Evolutionary conservation across 2,797 vertebrate species (phyloP), one percentile per base, ranked within the genome.

Genomic region (Enteromius thamalakanensis): DNA sequence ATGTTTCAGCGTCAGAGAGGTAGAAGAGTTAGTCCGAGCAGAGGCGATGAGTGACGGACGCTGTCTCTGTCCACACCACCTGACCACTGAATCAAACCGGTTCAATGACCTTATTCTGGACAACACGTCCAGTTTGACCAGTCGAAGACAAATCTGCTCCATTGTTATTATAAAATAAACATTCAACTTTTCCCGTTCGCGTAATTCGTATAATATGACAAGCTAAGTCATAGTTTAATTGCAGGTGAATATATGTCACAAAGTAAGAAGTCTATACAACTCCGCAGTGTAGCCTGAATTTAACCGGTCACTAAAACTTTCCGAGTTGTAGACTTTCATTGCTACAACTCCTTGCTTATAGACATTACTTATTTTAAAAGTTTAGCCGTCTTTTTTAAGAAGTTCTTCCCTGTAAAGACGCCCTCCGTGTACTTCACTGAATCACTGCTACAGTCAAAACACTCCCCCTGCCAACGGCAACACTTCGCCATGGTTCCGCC

Each of bases 81-180:
- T 77, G 1, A 81, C 32, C 7, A n/a, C 2, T 9, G 45, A 58
- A n/a, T 67, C 21, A 2, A 55, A 21, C 17, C 74, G 51, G 21
- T 26, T 64, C 14, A 76, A 23, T 2, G 75, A 19, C 10, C 80
- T 55, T 0, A 88, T 40, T 4, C 26, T 71, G n/a, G 19, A 45
- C 6, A 88, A 60, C 11, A 80, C 79, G 17, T 76, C 32, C 12
- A 47, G 85, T 71, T 83, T 86, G 0, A 90, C 29, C 0, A 89
- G 65, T 64, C 55, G 26, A 0, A 88, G 19, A 62, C 85, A 88
- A 3, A 89, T n/a, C 1, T 89, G 76, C 47, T 81, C 23, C 91
- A 94, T 93, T 9, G 11, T 79, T 67, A 32, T 34, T 55, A 34
- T 17, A 6, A 21, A 64, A 37, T 6, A 3, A 6, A 67, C 15